A percentile compares a stretch with the other conserved stretches of the same genome.
Evolutionary conservation across 2,888 invertebrate species (phyloP).

Genomic region (Noctua comes): DNA sequence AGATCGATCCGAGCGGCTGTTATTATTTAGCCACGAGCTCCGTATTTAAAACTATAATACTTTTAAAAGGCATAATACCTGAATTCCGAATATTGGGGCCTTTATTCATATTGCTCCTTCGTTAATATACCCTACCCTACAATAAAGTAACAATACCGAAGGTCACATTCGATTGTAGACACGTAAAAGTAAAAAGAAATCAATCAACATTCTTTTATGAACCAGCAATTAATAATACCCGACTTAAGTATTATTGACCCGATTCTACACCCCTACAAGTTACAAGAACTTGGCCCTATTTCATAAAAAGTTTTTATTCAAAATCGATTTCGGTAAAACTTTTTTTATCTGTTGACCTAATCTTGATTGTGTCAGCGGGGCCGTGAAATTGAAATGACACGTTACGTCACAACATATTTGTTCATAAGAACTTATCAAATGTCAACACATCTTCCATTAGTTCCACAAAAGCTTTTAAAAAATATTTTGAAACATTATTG

Average conservation of each 20-base stretch:
- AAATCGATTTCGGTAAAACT: constrained; percentile 12
- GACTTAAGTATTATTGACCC: neutral
- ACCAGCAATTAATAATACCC: constrained; percentile 11
- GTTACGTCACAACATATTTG: constrained; percentile 22
- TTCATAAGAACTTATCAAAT: constrained; percentile 12
- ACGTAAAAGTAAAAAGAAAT: constrained; percentile 21
- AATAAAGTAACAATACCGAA: constrained; percentile 6
- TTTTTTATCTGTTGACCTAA: constrained; percentile 42
- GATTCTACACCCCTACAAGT: neutral
- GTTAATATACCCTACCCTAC: neutral
- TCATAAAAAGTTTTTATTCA: constrained; percentile 21
- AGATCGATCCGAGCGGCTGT: no score
- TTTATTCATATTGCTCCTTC: neutral
- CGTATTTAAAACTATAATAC: neutral
- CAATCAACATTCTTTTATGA: constrained; percentile 16
- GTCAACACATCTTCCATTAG: constrained; percentile 39
- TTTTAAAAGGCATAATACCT: neutral
- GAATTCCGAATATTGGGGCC: neutral
- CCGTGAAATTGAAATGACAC: constrained; percentile 26
- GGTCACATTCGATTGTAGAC: constrained; percentile 9
- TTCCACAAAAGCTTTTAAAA: constrained; percentile 19
- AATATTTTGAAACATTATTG: constrained; percentile 28
- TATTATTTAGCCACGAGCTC: no score
- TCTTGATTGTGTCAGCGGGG: constrained; percentile 22
- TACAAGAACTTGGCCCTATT: constrained; percentile 15